Evolutionary conservation across 2,888 invertebrate species (phyloP).

Genomic region (Troglohyphantes excavatus): DNA sequence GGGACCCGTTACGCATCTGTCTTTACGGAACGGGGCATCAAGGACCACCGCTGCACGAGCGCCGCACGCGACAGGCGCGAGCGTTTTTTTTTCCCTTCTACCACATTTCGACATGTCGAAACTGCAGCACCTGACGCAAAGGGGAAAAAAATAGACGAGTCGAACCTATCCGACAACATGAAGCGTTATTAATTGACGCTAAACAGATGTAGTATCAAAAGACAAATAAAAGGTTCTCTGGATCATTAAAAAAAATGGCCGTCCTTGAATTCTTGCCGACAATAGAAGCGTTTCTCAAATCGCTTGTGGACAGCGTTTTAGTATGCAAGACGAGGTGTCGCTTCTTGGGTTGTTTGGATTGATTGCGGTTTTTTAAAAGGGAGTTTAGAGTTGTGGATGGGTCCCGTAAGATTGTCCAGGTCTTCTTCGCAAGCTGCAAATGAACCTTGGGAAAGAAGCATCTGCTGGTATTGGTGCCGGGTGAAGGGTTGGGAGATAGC

Average conservation of each 20-base stretch:
- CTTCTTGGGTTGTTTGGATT: constrained; percentile 12
- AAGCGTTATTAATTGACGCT: constrained; percentile 24
- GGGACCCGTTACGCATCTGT: constrained; percentile 61
- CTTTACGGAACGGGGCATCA: constrained; percentile 3
- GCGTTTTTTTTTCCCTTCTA: background rate
- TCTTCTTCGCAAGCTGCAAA: constrained; percentile 2
- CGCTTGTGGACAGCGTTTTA: background rate
- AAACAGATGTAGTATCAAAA: constrained; percentile 35
- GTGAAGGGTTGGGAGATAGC: background rate
- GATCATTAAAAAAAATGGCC: constrained; percentile 16
- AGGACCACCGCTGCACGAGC: constrained; percentile 38
- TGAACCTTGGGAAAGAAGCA: constrained; percentile 10
- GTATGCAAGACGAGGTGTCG: background rate
- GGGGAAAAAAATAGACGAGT: background rate
- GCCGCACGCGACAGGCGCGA: constrained; percentile 35
- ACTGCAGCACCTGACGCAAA: background rate
- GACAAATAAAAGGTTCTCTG: background rate
- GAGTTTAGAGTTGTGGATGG: background rate
- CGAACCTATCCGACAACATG: background rate
- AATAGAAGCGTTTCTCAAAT: background rate
- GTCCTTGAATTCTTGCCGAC: constrained; percentile 16
- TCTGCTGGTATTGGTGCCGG: background rate
- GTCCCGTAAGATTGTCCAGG: background rate
- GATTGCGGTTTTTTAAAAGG: constrained; percentile 7
- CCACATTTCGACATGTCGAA: background rate